Percentiles rank a stretch among this genome's conserved stretches.
Conservation (phyloP, 2,113 vertebrate species). For the Tragelaphus buxtoni region DNA sequence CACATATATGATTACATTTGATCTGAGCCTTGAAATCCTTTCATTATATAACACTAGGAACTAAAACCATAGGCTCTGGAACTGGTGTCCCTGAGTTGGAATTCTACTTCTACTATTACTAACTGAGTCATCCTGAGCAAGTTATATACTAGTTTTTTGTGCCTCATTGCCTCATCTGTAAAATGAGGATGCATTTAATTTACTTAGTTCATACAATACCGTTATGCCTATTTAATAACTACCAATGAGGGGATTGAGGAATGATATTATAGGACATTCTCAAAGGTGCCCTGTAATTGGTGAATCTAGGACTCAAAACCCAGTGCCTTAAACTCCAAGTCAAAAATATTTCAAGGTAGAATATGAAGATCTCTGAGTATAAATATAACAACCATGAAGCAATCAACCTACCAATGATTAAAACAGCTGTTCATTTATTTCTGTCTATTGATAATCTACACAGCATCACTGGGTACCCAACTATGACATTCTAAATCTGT, state of each 20-base stretch:
- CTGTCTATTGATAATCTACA: not conserved
- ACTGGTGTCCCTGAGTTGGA: not conserved
- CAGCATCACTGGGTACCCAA: not conserved
- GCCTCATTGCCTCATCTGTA: not conserved
- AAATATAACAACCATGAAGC: not conserved
- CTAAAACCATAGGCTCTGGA: not conserved
- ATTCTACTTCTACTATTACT: not conserved
- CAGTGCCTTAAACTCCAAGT: not conserved
- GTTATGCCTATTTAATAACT: not conserved
- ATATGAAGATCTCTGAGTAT: not conserved
- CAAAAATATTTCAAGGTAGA: not conserved
- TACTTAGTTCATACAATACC: not conserved
- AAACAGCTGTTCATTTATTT: slow-evolving; percentile 18
- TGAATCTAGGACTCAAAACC: not conserved
- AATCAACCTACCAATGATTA: not conserved
- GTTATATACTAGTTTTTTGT: not conserved
- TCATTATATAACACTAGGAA: not conserved
- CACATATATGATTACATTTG: slow-evolving; percentile 31
- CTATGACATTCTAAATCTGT: slow-evolving; percentile 26
- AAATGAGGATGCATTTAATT: not conserved
- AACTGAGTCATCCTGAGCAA: not conserved
- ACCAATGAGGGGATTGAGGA: not conserved
- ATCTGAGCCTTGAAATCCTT: slow-evolving; percentile 5
- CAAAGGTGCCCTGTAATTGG: not conserved
- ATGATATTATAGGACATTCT: not conserved